Base-by-base conservation (phyloP, 2,113 vertebrate genomes). In the Sinocyclocheilus anophthalmus region DNA sequence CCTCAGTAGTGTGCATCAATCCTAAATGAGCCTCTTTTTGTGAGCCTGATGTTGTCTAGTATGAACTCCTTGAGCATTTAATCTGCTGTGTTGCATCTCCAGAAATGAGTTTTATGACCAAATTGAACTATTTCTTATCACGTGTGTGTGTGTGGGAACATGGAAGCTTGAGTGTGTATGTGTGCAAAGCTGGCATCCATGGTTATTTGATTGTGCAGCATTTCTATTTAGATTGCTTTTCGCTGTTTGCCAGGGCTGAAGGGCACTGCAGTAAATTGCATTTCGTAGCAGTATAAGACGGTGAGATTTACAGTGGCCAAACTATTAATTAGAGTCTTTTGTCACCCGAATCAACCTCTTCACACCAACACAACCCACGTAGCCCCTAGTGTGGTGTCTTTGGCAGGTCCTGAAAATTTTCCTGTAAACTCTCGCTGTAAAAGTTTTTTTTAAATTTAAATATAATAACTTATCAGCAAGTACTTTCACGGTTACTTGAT, bases 191-290 rank as follows among this genome's bases (percentile, higher is more conserved):
- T 77, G 84, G 50, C 76, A 53, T 80, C 48, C 37, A 59, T 70
- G 76, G 50, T 80, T 14, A 78, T 86, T 20, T 59, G 50, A 86
- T 80, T 86, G 63, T 72, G 67, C 63, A 70, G 84, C 63, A 72
- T 55, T 77, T 88, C 90, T 77, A 37, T 45, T 20, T 81, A 85
- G 88, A 85, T 91, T 67, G 33, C 65, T 73, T 84, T 57, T 50
- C 14, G 77, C 53, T 65, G 45, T 84, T 79, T 37, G 42, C 65
- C 59, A 39, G 57, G n/a, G 39, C 50, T 75, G 59, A 81, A 83
- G 79, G 80, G 79, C 80, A 83, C 63, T 37, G n/a, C 37, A 77
- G 75, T 87, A 85, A 75, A 85, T 85, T 83, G 30, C 59, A 83
- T 39, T 76, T 72, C 14, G 79, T 45, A 50, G 78, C 42, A 37